Conservation (phyloP, 2,113 vertebrate genomes). For the Myiopsitta monachus region DNA sequence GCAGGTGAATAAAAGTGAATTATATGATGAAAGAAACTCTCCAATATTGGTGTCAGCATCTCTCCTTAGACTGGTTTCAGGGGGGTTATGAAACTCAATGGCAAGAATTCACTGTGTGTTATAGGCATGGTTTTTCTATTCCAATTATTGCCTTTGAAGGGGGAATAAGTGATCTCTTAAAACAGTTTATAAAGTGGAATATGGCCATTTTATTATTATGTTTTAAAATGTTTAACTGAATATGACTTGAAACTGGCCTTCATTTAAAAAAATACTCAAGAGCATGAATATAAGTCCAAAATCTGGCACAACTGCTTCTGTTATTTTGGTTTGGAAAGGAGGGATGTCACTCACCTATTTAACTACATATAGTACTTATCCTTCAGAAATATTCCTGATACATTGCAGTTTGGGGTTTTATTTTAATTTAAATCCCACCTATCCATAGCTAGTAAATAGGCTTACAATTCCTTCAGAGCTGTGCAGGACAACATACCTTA, state of each 20-base stretch:
- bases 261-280: not conserved
- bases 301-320: not conserved
- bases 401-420: rapidly evolving
- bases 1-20: not conserved
- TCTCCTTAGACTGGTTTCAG: not conserved
- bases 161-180: not conserved
- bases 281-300: not conserved
- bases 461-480: not conserved
- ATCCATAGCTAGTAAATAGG: not conserved
- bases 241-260: not conserved
- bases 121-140: not conserved
- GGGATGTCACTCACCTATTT: not conserved
- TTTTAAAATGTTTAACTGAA: not conserved
- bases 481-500: not conserved
- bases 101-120: not conserved
- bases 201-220: not conserved
- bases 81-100: not conserved
- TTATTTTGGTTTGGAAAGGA: not conserved
- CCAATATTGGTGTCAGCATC: not conserved
- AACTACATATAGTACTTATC: not conserved
- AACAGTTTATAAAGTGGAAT: not conserved
- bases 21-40: not conserved
- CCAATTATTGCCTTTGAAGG: not conserved
- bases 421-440: not conserved
- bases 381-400: not conserved